A percentile compares a stretch with the other conserved stretches of the same genome.
These are phyloP conservation scores for Cephalopachus bancanus DNA, from an alignment of 2,797 vertebrate species.

Conservation along the genomic window DNA sequence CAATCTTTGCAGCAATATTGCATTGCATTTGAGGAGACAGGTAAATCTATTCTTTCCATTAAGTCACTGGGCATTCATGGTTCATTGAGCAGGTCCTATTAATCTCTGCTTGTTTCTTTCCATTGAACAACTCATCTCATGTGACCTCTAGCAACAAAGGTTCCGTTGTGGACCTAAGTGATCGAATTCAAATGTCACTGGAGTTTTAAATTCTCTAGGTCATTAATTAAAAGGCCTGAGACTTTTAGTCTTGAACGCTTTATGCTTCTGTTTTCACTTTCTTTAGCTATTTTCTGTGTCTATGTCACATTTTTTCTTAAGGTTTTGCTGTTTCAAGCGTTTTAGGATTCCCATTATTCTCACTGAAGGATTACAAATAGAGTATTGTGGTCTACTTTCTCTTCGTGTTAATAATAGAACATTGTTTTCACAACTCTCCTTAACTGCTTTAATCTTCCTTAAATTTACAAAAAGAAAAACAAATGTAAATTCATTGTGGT, in stretches of 20 bases:
- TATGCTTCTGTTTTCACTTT: neutral
- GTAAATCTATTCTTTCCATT: neutral
- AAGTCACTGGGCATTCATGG: neutral
- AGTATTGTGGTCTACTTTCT: neutral
- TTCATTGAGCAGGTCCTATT: neutral
- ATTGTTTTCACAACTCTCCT: neutral
- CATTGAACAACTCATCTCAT: neutral
- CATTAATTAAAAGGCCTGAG: neutral
- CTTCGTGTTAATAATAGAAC: neutral
- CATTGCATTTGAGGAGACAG: neutral
- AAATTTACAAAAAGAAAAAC: neutral
- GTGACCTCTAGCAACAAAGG: neutral
- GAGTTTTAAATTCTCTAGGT: neutral
- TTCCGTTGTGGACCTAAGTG: neutral
- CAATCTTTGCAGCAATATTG: neutral
- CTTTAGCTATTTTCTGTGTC: neutral
- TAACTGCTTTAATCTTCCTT: neutral
- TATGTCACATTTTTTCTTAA: neutral
- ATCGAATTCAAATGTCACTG: neutral
- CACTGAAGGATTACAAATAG: neutral
- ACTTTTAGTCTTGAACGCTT: neutral
- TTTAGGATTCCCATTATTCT: slow-evolving; percentile 5
- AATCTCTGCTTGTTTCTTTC: slow-evolving; percentile 17
- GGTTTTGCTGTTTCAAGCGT: neutral
- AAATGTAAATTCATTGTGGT: neutral